Percentiles rank a stretch among this genome's conserved stretches.
phyloP scores from a whole-genome alignment of 1,140 invertebrate species.

The Nephotettix cincticeps region DNA sequence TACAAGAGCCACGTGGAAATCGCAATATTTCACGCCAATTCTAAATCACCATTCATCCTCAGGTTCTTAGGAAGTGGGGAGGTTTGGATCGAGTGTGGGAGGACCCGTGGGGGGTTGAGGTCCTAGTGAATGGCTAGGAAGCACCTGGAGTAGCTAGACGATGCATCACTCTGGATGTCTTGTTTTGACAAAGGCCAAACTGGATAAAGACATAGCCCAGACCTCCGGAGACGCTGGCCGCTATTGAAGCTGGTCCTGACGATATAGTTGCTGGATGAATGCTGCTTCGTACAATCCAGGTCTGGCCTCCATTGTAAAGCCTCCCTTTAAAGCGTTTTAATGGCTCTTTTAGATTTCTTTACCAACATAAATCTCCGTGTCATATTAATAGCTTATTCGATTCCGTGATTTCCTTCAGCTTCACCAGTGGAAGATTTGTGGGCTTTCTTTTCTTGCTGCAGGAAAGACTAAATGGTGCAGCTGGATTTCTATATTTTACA shows the following conservation, averaged over 20 bases:
- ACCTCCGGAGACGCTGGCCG: neutral
- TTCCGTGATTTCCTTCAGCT: neutral
- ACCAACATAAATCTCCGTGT: slow-evolving; percentile 6
- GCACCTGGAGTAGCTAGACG: slow-evolving; percentile 3
- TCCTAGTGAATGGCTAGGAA: neutral
- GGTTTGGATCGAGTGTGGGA: no score
- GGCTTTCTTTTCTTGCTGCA: neutral
- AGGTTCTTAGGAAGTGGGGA: no score
- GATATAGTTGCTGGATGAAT: slow-evolving; percentile 17
- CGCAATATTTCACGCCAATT: no score
- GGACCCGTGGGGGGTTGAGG: no score
- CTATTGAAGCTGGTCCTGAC: slow-evolving; percentile 5
- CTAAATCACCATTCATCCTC: no score
- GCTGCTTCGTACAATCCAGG: neutral
- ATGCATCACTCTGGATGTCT: slow-evolving; percentile 27
- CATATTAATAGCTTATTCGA: slow-evolving; percentile 1
- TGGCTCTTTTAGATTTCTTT: slow-evolving; percentile 16
- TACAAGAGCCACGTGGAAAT: no score
- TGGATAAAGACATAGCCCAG: slow-evolving; percentile 21
- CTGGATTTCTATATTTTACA: no score
- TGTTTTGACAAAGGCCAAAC: slow-evolving; percentile 19
- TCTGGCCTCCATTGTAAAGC: neutral
- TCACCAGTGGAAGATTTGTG: neutral
- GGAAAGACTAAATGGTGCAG: neutral
- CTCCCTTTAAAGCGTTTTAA: slow-evolving; percentile 9